A percentile compares a stretch with the other conserved stretches of the same genome.
Evolutionary conservation across 2,113 vertebrate genomes (phyloP).

Genomic region (Sylvilagus bachmani): DNA sequence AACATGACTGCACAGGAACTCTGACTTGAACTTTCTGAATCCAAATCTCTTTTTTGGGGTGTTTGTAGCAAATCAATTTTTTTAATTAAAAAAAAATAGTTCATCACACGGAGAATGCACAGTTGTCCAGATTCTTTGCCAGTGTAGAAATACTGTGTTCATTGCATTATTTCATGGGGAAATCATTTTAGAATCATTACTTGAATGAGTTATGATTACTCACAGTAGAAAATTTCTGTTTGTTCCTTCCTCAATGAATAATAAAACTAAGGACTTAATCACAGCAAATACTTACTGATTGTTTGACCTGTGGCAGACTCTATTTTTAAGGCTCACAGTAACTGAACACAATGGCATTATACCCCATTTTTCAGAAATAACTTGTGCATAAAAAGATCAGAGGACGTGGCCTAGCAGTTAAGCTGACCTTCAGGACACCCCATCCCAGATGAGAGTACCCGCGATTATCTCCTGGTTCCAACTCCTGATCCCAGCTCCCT

Average conservation of each 20-base stretch:
- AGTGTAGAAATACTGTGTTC: not conserved
- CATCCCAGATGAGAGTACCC: too few species aligned
- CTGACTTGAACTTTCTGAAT: not conserved
- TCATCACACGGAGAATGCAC: constrained; percentile 47
- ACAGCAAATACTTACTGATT: not conserved
- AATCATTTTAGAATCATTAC: constrained; percentile 37
- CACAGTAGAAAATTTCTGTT: not conserved
- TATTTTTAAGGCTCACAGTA: not conserved
- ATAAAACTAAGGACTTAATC: constrained; percentile 54
- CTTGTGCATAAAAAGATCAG: not conserved
- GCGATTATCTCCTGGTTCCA: too few species aligned
- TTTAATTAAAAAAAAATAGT: not conserved
- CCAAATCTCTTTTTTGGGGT: not conserved
- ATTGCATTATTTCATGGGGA: constrained; percentile 1
- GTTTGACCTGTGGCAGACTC: not conserved
- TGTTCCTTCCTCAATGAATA: constrained; percentile 2
- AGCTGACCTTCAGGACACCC: too few species aligned
- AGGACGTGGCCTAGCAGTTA: too few species aligned
- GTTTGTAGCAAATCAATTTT: not conserved
- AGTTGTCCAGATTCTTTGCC: not conserved
- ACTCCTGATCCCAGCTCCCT: too few species aligned
- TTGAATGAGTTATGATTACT: constrained; percentile 2
- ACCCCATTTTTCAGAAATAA: constrained; percentile 16
- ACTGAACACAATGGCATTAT: constrained; percentile 27
- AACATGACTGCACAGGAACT: not conserved